phyloP scores from a whole-genome alignment of 2,888 invertebrate genomes.

The Folsomia manolachei region DNA sequence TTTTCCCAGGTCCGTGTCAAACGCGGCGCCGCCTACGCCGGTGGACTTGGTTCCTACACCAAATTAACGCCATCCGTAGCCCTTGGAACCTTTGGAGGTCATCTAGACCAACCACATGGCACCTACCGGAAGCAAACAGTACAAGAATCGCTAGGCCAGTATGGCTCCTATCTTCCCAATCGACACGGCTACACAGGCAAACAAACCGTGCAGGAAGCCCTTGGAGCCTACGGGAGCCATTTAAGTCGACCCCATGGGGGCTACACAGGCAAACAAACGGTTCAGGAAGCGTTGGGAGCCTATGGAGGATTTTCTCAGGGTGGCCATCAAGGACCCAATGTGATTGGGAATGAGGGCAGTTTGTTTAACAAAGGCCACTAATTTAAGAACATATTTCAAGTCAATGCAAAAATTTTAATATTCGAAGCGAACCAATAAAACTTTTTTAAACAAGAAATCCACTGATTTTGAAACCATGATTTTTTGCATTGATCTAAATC shows the following conservation, averaged over 20 bases:
- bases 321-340: not conserved
- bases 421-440: too few species aligned
- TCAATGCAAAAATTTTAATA: not conserved
- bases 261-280: not conserved
- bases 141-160: not conserved
- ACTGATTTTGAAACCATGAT: too few species aligned
- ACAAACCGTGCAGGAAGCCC: conserved; percentile 11
- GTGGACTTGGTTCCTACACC: not conserved
- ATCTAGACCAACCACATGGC: not conserved
- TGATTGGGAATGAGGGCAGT: not conserved
- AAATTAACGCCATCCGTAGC: conserved; percentile 11
- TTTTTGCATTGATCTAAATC: too few species aligned
- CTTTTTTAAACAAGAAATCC: too few species aligned
- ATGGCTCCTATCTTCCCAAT: not conserved
- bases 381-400: not conserved
- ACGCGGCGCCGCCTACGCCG: conserved; percentile 9
- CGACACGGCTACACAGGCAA: not conserved
- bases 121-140: not conserved
- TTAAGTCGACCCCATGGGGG: not conserved
- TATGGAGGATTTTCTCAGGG: conserved; percentile 2
- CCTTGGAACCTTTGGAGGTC: not conserved
- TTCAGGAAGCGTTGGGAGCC: conserved; percentile 12
- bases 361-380: not conserved
- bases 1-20: not conserved
- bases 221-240: conserved; percentile 9